phyloP scores from a whole-genome alignment of 2,797 vertebrate genomes.

The Pelobates cultripes region DNA sequence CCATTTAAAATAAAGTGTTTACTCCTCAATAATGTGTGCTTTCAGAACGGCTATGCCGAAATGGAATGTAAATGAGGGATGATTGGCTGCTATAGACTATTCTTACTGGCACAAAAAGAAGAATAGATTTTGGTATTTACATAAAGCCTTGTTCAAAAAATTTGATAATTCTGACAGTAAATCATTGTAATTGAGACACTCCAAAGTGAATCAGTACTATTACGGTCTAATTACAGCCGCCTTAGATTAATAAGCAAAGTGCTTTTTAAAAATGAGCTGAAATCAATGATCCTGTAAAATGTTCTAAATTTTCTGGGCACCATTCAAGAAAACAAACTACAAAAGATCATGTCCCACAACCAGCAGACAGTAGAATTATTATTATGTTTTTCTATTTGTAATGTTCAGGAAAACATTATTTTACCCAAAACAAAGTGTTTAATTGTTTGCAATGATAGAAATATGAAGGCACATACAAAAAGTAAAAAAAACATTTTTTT shows the following conservation, averaged over 20 bases:
- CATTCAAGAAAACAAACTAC: background rate
- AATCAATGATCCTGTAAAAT: constrained; percentile 36
- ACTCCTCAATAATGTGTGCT: background rate
- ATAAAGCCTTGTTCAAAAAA: constrained; percentile 42
- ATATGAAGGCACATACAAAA: too few species aligned
- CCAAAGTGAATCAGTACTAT: constrained; percentile 42
- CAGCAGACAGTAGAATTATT: background rate
- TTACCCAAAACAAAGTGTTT: too few species aligned
- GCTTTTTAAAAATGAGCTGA: constrained; percentile 23
- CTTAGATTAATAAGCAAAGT: constrained; percentile 32
- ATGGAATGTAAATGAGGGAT: constrained; percentile 29
- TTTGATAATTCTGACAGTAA: constrained; percentile 42
- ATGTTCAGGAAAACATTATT: background rate
- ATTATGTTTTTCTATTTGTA: background rate
- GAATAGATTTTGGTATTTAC: constrained; percentile 23
- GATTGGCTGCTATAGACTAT: constrained; percentile 7
- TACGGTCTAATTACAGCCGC: constrained; percentile 38
- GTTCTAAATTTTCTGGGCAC: constrained; percentile 10
- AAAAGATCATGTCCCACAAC: background rate
- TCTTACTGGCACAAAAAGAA: constrained; percentile 34
- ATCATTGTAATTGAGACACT: constrained; percentile 43
- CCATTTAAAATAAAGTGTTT: constrained; percentile 4
- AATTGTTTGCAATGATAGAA: too few species aligned
- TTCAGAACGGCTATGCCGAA: background rate
- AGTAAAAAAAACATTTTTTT: too few species aligned